Percentiles rank a stretch among this genome's conserved stretches.
These are phyloP conservation scores for Vultur gryphus DNA, from an alignment of 2,797 vertebrate species.

Conservation along the genomic window DNA sequence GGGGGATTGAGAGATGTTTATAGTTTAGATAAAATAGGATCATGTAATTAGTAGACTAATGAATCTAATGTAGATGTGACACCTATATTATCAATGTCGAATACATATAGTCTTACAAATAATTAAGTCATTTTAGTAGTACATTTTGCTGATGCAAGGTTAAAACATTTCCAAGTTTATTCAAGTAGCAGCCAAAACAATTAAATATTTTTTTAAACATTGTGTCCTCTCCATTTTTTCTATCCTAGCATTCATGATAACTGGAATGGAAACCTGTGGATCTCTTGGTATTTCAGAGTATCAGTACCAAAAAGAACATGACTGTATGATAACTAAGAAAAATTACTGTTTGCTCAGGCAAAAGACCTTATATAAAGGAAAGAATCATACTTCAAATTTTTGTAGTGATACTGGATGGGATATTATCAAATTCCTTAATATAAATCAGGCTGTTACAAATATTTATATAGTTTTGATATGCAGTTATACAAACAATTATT, in stretches of 20 bases:
- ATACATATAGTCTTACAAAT: not conserved
- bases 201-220: not conserved
- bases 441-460: not conserved
- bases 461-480: not conserved
- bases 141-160: not conserved
- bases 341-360: not conserved
- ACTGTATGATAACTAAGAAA: not conserved
- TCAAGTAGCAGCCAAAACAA: not conserved
- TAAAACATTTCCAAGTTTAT: slow-evolving; percentile 1
- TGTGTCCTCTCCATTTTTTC: not conserved
- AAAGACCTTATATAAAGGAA: not conserved
- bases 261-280: not conserved
- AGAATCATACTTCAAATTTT: not conserved
- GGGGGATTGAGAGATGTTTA: not conserved
- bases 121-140: not conserved
- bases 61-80: not conserved
- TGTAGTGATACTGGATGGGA: not conserved
- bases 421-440: not conserved
- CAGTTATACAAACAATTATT: not conserved
- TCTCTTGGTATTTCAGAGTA: not conserved
- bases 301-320: not conserved
- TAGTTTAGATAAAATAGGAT: not conserved
- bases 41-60: not conserved
- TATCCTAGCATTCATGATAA: not conserved
- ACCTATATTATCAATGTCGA: not conserved